These are phyloP conservation scores for Macropus fuliginosus DNA, from an alignment of 2,797 vertebrate genomes.

Conservation along the genomic window DNA sequence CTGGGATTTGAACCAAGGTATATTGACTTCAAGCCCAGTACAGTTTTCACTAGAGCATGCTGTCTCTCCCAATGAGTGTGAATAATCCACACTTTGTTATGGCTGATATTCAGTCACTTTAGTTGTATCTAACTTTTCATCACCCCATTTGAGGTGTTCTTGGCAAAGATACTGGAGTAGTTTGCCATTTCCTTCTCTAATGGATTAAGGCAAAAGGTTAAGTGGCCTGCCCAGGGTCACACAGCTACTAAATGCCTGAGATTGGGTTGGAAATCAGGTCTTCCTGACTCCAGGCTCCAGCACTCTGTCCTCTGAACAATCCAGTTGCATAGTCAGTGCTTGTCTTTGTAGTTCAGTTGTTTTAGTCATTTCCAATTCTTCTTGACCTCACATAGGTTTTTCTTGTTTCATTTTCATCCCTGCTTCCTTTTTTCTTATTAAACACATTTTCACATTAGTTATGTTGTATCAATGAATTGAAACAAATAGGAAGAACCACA, in stretches of 20 bases:
- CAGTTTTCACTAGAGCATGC: neutral
- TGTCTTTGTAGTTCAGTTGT: neutral
- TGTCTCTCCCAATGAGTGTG: neutral
- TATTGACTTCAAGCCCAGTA: too few species aligned
- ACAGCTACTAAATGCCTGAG: neutral
- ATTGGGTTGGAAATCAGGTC: neutral
- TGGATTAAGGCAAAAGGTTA: neutral
- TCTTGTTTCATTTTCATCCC: neutral
- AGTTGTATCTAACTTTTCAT: neutral
- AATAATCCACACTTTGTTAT: neutral
- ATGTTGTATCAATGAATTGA: too few species aligned
- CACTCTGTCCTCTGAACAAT: neutral
- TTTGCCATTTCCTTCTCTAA: neutral
- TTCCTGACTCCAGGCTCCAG: neutral
- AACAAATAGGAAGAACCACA: too few species aligned
- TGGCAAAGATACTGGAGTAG: neutral
- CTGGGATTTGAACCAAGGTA: neutral
- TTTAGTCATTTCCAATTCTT: neutral
- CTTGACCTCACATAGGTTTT: neutral
- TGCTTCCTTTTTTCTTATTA: too few species aligned
- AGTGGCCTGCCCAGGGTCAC: neutral
- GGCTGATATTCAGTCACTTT: neutral
- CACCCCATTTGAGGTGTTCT: neutral
- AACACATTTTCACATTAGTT: too few species aligned
- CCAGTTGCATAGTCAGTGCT: neutral